Base-by-base conservation (phyloP, 2,888 invertebrate genomes). In the Emesis furor region DNA sequence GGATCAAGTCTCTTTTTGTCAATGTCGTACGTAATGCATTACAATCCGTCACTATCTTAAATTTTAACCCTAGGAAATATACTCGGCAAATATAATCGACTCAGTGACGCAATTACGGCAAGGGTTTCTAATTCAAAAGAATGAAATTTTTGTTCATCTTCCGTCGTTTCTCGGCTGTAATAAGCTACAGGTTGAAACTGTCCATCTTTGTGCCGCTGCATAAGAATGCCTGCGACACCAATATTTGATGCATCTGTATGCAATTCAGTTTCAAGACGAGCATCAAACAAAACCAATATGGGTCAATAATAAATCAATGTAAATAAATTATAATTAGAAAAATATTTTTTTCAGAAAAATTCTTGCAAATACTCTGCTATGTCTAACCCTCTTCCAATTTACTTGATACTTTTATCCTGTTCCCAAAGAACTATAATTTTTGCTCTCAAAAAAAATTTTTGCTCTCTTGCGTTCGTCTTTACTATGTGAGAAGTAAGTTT, bases 1-100 rank as follows among this genome's bases (percentile, higher is more conserved):
- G 62, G 6, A 73, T 30, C 5, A 65, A 3, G 32, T 35, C 32
- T 30, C 65, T 65, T 10, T 65, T 65, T 1, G 32, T 5, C 12
- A 65, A 65, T 65, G 32, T 14, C 8, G 32, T 32, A 32, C 32
- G 10, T 1, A 65, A 32, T 12, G 65, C 32, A 14, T 32, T 65
- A 10, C 65, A 65, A 14, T 65, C 14, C 10, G 32, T 65, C 65
- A 59, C 59, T 30, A 65, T 74, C 12, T 35, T 65, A 37, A 74
- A 37, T 5, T n/a, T n/a, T n/a, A n/a, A 62, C 24, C 74, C 74
- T 17, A 74, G 12, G 8, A 65, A 35, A 30, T 74, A 74, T 24
- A 74, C 65, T 4, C 62, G 12, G 10, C n/a, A n/a, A n/a, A n/a
- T n/a, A n/a, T n/a, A 74, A 74, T 62, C 30, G 24, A 24, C 30